Evolutionary conservation across 92 coral and sea anemone genomes (phyloP).

Genomic region (Metridium senile): DNA sequence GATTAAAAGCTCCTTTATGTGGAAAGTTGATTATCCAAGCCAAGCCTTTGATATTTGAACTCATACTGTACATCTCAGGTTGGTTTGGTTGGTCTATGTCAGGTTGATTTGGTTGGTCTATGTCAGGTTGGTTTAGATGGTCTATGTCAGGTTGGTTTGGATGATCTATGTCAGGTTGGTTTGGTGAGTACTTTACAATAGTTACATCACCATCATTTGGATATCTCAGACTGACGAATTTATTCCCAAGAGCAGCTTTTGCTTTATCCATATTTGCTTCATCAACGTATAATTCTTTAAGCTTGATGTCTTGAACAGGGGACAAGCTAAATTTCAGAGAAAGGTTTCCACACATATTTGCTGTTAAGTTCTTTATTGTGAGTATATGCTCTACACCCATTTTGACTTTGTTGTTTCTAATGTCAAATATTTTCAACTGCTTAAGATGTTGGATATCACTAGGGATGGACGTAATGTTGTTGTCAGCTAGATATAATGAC

Average conservation of each 20-base stretch:
- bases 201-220: background rate
- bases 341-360: slow-evolving; percentile 12
- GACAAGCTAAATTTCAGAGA: background rate
- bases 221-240: slow-evolving; percentile 19
- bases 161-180: no score
- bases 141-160: no score
- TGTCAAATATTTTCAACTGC: slow-evolving; percentile 23
- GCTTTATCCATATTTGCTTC: slow-evolving; percentile 12
- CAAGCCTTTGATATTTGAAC: slow-evolving; percentile 55
- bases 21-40: slow-evolving; percentile 38
- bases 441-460: slow-evolving; percentile 2
- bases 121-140: no score
- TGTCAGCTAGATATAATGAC: slow-evolving; percentile 35
- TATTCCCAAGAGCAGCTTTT: slow-evolving; percentile 5
- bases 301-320: background rate
- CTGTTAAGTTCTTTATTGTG: slow-evolving; percentile 1
- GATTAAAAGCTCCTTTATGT: slow-evolving; percentile 1
- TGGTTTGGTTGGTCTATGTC: no score
- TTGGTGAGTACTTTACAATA: slow-evolving; percentile 50
- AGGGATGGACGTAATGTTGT: slow-evolving; percentile 35
- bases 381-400: slow-evolving; percentile 30
- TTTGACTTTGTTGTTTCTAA: slow-evolving; percentile 38
- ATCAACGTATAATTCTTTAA: slow-evolving; percentile 16
- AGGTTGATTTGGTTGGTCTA: slow-evolving; percentile 12
- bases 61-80: slow-evolving; percentile 67